Base-by-base conservation (phyloP, 2,888 invertebrate genomes). In the Lysandra bellargus region DNA sequence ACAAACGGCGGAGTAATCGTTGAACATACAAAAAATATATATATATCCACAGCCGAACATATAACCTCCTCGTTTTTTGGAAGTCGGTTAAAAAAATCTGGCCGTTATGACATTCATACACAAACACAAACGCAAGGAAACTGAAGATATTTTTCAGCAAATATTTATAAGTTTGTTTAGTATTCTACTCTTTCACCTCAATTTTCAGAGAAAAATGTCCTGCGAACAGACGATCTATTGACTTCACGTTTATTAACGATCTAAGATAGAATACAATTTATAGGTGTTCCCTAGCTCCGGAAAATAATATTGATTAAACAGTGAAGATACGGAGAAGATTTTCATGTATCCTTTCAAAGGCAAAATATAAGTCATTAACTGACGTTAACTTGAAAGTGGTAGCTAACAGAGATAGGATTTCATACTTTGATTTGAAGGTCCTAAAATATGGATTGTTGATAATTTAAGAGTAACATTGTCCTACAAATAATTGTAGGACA, bases 201-300 rank as follows among this genome's bases (percentile, higher is more conserved):
- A 30, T 64, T 30, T 30, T 64, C 33, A 37, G 33, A 37, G 69
- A 69, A 69, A 61, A 69, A 69, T 33, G 69, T 69, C 33, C 33
- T 37, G 33, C 69, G 69, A 69, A 14, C 33, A 69, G 69, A 69
- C 12, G 33, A 37, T 69, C 69, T 33, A 69, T 17, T 69, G 33
- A 30, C 64, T 69, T 69, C 33, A 69, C 69, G 1, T 69, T 33
- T 69, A 69, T 37, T 37, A 69, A 69, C 69, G 69, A 69, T 69
- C 33, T 69, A 30, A 69, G 64, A 69, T 69, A 69, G 69, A 69
- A 69, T 37, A 69, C 12, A 69, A 37, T 33, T 69, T 37, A 37
- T 33, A 69, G 33, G 69, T 69, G 23, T 12, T 64, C 64, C 6
- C 5, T 2, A 4, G 33, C 69, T 69, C 7, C 69, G 3, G 14